Evolutionary conservation across 2,113 vertebrate genomes (phyloP), one percentile per base, ranked within the genome.

Genomic region (Dissostichus mawsoni): DNA sequence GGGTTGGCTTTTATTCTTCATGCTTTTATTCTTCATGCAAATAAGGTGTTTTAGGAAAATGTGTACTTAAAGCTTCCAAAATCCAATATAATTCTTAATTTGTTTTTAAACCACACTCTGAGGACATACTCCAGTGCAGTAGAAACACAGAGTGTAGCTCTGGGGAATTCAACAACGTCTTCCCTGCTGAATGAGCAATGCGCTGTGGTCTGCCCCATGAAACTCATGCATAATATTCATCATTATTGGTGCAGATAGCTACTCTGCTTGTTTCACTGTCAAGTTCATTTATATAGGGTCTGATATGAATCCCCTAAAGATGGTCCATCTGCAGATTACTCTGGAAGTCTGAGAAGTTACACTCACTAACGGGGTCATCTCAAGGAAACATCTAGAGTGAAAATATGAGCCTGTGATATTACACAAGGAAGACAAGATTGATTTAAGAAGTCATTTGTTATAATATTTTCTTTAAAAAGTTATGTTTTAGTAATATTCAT

Each of bases 191-290:
- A 59, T 80, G 57, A 88, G 80, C 74, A 79, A 72, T 55, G 52
- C 12, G 53, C 48, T 23, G 47, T 23, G 58, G 69, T 74, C 55
- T 56, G 45, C 50, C 64, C 68, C 8, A 13, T 66, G 67, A 81
- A 83, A 59, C 62, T 69, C 76, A 83, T 87, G 79, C 74, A 90
- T 87, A 83, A 84, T 82, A 84, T 83, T 89, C 66, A 73, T 78
- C 70, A 78, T 85, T 78, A 78, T 81, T 84, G 79, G 69, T 66
- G 80, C 73, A 81, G 59, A 81, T 86, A 75, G 80, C 68, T 65
- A 47, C 80, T 83, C 56, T 74, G 65, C 74, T 85, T 89, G 74
- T 87, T 85, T 85, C 13, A 2, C 84, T 84, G 78, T 88, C 90
- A 92, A 61, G 81, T 85, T 81, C 67, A 85, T 83, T 86, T 74